Percentiles rank a stretch among this genome's conserved stretches.
Evolutionary conservation across 2,797 vertebrate genomes (phyloP).

Genomic region (Sebastes glaucus): DNA sequence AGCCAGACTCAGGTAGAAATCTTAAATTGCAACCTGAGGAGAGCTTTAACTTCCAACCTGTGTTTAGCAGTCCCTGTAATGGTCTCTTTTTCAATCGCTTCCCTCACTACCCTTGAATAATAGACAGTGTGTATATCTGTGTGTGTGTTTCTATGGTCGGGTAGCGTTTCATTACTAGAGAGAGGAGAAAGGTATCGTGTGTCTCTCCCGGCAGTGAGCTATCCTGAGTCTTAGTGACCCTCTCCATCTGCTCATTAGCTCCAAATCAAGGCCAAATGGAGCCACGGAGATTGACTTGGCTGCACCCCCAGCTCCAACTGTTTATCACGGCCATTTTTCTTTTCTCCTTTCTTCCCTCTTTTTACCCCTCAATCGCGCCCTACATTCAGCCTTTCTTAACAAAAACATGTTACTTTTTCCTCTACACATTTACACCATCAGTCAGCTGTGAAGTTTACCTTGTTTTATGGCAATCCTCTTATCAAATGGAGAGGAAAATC

Average conservation of each 20-base stretch:
- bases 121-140: slow-evolving; percentile 10
- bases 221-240: slow-evolving; percentile 68
- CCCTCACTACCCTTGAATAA: slow-evolving; percentile 56
- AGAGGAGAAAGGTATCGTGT: slow-evolving; percentile 68
- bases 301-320: slow-evolving; percentile 61
- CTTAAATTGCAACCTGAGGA: slow-evolving; percentile 56
- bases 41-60: slow-evolving; percentile 21
- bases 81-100: slow-evolving; percentile 53
- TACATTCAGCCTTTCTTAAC: slow-evolving; percentile 3
- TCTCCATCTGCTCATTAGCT: slow-evolving; percentile 82
- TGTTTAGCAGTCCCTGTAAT: slow-evolving; percentile 53
- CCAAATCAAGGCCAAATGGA: slow-evolving; percentile 80
- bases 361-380: background rate
- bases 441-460: background rate
- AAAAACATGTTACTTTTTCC: background rate
- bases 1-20: slow-evolving; percentile 29
- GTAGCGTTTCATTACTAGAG: slow-evolving; percentile 61
- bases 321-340: slow-evolving; percentile 54
- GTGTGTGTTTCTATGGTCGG: slow-evolving; percentile 18
- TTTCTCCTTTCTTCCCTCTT: slow-evolving; percentile 35
- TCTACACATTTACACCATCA: background rate
- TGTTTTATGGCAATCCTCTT: slow-evolving; percentile 4
- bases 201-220: slow-evolving; percentile 65
- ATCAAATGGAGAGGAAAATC: slow-evolving; percentile 7
- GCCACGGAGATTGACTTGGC: slow-evolving; percentile 74